Base-by-base conservation (phyloP, 2,888 invertebrate genomes). In the Tetheella fluctuosa region DNA sequence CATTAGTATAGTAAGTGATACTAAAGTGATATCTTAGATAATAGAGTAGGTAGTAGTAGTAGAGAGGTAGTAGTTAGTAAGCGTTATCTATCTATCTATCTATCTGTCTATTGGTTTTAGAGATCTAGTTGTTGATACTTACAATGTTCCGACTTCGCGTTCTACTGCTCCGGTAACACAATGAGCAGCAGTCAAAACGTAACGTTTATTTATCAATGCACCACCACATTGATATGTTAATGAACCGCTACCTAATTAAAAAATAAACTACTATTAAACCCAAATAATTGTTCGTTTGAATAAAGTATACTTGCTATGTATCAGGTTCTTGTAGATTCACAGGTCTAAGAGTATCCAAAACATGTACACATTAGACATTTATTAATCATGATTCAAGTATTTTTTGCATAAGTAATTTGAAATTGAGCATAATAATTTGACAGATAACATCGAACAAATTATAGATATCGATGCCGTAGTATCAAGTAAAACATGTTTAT, bases 151-250 rank as follows among this genome's bases (percentile, higher is more conserved):
- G 23, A 94, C 90, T 65, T 88, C 87, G 4, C 65, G 77, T 64
- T 90, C 86, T 15, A 94, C 86, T 8, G 86, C 89, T 23, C 94
- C 94, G 6, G 85, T 86, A 8, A 95, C 91, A 70, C 95, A 95
- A 76, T 95, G 95, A 0, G 94, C 95, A 1, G 95, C 95, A 1
- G 95, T 95, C 64, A 95, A 69, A 1, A 95, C 85, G 59, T 94
- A 95, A 0, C 94, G 89, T 54, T 86, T 88, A 74, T 93, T 95
- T 62, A 95, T 91, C 57, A 95, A 77, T 0, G 93, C 94, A 1
- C 95, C 95, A n/a, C 95, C 95, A 71, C 95, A 95, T 65, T 94
- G 94, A 65, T 94, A 95, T 0, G 93, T 86, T 63, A 91, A 83
- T 64, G 73, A 71, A 57, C 77, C 81, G 17, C 61, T 71, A 48